These are phyloP conservation scores for Crioceris asparagi DNA, from an alignment of 2,888 invertebrate genomes.

Conservation along the genomic window DNA sequence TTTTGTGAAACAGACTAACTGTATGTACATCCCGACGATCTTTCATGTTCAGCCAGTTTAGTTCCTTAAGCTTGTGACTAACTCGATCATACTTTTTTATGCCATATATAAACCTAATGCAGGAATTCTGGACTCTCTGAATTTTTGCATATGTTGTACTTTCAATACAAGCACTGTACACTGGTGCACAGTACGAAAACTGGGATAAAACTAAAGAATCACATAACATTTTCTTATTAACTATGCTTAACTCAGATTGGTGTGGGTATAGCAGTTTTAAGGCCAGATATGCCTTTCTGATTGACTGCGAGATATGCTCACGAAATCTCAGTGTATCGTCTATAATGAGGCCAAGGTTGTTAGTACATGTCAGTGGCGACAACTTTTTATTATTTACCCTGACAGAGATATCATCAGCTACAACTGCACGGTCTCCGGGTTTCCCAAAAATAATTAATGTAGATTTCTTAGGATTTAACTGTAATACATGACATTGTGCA, in stretches of 20 bases:
- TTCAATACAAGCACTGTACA: neutral
- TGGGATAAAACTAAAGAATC: too few relatives aligned
- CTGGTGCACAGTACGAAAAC: constrained; percentile 3
- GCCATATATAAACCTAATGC: constrained; percentile 4
- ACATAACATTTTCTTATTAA: too few relatives aligned
- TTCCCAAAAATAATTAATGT: too few relatives aligned
- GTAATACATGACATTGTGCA: too few relatives aligned
- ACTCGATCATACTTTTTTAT: constrained; percentile 4
- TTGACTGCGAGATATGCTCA: neutral
- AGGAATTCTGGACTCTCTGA: constrained; percentile 1
- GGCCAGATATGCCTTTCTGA: constrained; percentile 3
- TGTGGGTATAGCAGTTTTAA: constrained; percentile 1
- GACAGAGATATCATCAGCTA: too few relatives aligned
- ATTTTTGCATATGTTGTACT: neutral
- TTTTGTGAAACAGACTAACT: constrained; percentile 1
- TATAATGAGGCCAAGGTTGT: constrained; percentile 1
- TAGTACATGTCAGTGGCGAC: too few relatives aligned
- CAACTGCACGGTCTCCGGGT: neutral
- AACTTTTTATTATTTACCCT: too few relatives aligned
- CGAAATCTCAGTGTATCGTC: constrained; percentile 3
- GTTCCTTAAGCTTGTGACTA: constrained; percentile 4
- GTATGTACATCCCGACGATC: neutral
- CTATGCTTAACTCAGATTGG: too few relatives aligned
- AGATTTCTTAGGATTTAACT: too few relatives aligned
- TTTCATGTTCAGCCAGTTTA: neutral